phyloP scores from a whole-genome alignment of 2,888 invertebrate species.

The Metellina segmentata region DNA sequence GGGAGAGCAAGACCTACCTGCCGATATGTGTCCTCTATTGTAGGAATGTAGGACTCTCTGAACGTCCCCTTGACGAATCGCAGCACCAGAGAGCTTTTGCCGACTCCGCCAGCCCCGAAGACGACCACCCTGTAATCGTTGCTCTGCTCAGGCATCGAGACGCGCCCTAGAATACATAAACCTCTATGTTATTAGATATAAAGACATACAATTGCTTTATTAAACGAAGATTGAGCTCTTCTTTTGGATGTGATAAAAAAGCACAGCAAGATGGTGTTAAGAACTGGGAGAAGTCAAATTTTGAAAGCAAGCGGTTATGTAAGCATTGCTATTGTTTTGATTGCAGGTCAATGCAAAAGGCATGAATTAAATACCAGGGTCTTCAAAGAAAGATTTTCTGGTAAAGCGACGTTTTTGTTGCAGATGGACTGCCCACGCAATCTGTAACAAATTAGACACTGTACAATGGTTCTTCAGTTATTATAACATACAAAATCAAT shows the following conservation, averaged over 20 bases:
- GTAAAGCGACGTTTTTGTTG: no score
- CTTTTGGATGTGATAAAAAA: background rate
- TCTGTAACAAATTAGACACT: no score
- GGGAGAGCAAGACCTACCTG: conserved; percentile 85
- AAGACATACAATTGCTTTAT: background rate
- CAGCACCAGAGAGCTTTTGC: conserved; percentile 82
- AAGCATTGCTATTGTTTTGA: no score
- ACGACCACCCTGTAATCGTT: conserved; percentile 99
- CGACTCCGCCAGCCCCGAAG: conserved; percentile 98
- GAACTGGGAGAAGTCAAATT: background rate
- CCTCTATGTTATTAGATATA: background rate
- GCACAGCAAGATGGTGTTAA: background rate
- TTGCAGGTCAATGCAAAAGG: no score
- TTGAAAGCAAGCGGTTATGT: background rate
- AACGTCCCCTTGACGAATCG: conserved; percentile 90
- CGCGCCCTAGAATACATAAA: conserved; percentile 36
- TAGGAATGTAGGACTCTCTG: conserved; percentile 98
- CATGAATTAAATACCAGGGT: no score
- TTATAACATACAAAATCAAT: no score
- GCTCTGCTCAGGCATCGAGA: conserved; percentile 95
- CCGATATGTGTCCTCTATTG: conserved; percentile 99
- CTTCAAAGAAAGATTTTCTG: no score
- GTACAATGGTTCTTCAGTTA: no score
- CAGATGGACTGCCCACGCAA: no score
- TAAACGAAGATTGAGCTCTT: no score